Conservation (phyloP, 2,113 vertebrate species). For the Cyanoderma ruficeps region DNA sequence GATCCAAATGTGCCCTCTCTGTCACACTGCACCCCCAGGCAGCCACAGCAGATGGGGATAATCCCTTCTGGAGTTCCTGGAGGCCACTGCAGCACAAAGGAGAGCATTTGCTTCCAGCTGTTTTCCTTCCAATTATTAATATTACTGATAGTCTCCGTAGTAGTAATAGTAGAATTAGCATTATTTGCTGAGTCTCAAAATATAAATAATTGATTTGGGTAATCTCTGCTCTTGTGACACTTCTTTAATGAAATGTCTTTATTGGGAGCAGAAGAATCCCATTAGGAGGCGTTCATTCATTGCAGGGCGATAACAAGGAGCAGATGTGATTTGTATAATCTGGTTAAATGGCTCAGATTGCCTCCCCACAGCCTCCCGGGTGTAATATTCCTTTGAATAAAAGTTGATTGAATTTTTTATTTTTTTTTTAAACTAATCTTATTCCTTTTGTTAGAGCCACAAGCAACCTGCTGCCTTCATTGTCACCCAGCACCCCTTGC, state of each 20-base stretch:
- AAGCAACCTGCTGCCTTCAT: conserved; percentile 98
- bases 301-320: conserved; percentile 56
- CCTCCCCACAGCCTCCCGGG: conserved; percentile 23
- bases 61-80: neutral
- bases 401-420: conserved; percentile 43
- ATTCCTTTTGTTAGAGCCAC: conserved; percentile 88
- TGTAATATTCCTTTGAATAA: conserved; percentile 53
- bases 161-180: conserved; percentile 52
- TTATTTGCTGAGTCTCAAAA: conserved; percentile 73
- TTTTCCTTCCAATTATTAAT: conserved; percentile 65
- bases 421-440: conserved; percentile 54
- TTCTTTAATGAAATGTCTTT: conserved; percentile 78
- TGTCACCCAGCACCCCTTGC: conserved; percentile 96
- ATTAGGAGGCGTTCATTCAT: conserved; percentile 69
- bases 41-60: neutral
- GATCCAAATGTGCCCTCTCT: neutral
- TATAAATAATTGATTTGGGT: conserved; percentile 79
- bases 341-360: conserved; percentile 66
- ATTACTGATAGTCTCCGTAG: conserved; percentile 25
- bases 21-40: neutral
- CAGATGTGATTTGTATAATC: conserved; percentile 66
- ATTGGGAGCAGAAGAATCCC: conserved; percentile 70
- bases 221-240: conserved; percentile 73
- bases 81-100: neutral
- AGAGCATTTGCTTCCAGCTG: conserved; percentile 37